phyloP scores from a whole-genome alignment of 2,113 vertebrate species.

The Hystrix cristata region DNA sequence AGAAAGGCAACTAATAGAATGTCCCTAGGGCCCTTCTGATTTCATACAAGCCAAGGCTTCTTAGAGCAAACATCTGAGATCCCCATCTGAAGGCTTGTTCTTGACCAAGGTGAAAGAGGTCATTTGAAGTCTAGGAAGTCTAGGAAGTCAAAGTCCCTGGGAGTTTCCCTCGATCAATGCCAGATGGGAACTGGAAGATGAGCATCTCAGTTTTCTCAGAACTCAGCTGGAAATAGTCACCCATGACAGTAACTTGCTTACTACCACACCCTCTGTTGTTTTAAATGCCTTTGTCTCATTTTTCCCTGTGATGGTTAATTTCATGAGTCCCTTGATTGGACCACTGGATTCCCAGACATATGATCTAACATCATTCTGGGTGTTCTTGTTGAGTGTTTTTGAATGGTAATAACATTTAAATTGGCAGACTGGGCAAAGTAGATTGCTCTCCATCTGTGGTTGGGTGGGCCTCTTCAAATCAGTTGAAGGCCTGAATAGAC shows the following conservation, averaged over 20 bases:
- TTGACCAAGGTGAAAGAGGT: background rate
- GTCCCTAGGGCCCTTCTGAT: background rate
- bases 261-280: background rate
- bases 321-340: background rate
- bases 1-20: background rate
- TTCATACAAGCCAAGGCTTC: background rate
- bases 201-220: background rate
- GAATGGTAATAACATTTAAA: background rate
- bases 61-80: background rate
- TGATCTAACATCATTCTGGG: background rate
- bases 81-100: background rate
- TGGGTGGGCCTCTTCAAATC: background rate
- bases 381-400: background rate
- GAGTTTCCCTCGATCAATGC: background rate
- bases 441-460: no score
- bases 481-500: background rate
- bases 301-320: background rate
- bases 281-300: conserved; percentile 3
- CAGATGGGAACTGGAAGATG: background rate
- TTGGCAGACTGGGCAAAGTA: background rate
- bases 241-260: background rate
- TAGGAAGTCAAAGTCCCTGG: background rate
- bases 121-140: background rate
- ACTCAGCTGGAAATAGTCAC: background rate
- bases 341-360: background rate